These are phyloP conservation scores for Drosophila eugracilis DNA, from an alignment of 1,140 invertebrate species.

Conservation along the genomic window DNA sequence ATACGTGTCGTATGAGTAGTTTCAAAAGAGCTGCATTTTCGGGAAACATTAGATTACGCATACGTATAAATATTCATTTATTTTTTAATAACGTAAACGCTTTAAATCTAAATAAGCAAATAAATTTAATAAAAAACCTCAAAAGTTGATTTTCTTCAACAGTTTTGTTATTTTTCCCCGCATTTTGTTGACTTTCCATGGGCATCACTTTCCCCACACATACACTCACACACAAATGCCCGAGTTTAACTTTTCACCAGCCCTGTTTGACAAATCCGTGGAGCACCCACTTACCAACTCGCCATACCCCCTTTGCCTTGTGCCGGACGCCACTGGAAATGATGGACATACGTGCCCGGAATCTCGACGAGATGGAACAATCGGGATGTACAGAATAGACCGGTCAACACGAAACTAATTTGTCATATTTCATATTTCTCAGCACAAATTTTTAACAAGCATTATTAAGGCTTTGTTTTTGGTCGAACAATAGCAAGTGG, in stretches of 20 bases:
- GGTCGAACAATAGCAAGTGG: no score
- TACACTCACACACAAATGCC: conserved; percentile 28
- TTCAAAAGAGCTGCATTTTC: neutral
- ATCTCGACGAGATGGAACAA: neutral
- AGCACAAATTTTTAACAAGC: neutral
- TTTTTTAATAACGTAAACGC: no score
- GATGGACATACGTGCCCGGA: conserved; percentile 5
- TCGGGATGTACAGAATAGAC: neutral
- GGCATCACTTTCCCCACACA: conserved; percentile 10
- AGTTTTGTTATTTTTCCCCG: conserved; percentile 8
- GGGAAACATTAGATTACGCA: no score
- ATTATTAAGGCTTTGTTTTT: neutral
- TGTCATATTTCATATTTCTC: conserved; percentile 2
- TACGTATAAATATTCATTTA: no score
- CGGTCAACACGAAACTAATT: conserved; percentile 6
- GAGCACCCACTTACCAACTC: neutral
- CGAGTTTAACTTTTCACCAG: conserved; percentile 44
- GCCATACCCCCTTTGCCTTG: neutral
- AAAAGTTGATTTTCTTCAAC: conserved; percentile 8
- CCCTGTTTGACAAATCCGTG: conserved; percentile 7
- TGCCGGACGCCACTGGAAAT: neutral
- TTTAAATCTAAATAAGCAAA: neutral
- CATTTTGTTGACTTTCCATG: conserved; percentile 1
- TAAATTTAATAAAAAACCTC: neutral
- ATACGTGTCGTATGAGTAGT: neutral